These are phyloP conservation scores for Zaprionus africanus DNA, from an alignment of 1,140 invertebrate genomes.

Conservation along the genomic window DNA sequence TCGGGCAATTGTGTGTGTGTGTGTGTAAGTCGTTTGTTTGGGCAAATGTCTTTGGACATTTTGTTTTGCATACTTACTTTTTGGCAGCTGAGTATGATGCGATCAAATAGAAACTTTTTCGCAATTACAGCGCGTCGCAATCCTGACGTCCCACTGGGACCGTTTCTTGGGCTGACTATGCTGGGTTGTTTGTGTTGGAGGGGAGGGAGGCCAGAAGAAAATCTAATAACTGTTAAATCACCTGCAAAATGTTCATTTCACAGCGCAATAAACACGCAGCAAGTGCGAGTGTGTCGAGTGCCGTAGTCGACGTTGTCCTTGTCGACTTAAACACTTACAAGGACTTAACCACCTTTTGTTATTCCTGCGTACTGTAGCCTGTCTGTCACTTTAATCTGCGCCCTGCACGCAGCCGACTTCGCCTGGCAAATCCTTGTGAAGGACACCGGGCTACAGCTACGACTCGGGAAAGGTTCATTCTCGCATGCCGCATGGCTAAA, in stretches of 20 bases:
- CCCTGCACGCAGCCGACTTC: conserved; percentile 59
- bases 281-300: neutral
- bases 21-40: conserved; percentile 9
- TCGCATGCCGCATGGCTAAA: conserved; percentile 61
- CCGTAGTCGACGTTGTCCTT: conserved; percentile 37
- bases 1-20: conserved; percentile 48
- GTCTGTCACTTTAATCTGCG: conserved; percentile 79
- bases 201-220: conserved; percentile 24
- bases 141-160: conserved; percentile 30
- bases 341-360: conserved; percentile 79
- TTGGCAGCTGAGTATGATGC: conserved; percentile 60
- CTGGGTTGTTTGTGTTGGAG: neutral
- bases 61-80: conserved; percentile 53
- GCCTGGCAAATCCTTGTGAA: conserved; percentile 48
- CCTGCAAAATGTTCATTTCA: conserved; percentile 83
- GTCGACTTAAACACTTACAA: conserved; percentile 82
- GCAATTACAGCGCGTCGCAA: conserved; percentile 36
- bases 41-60: conserved; percentile 66
- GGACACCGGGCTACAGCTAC: conserved; percentile 43
- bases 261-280: conserved; percentile 74
- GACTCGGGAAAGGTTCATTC: conserved; percentile 14
- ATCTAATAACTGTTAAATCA: conserved; percentile 83
- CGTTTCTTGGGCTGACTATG: conserved; percentile 18
- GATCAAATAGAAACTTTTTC: conserved; percentile 80
- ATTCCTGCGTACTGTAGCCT: conserved; percentile 67